phyloP scores from a whole-genome alignment of 2,797 vertebrate species.

The Hozukius guyotensis region DNA sequence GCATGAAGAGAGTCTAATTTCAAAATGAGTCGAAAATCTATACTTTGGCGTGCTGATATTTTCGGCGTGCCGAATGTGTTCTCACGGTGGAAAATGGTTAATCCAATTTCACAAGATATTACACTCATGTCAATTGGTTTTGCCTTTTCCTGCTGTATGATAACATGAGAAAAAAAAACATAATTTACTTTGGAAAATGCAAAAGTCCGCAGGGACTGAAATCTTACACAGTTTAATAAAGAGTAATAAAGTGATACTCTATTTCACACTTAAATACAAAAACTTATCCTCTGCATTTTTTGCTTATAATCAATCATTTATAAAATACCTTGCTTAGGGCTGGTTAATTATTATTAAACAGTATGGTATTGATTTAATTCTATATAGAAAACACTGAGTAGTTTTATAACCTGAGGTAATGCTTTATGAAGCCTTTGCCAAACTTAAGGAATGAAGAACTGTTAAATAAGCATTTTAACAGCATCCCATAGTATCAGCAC shows the following conservation, averaged over 20 bases:
- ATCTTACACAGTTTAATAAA: not conserved
- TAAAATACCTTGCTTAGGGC: conserved; percentile 38
- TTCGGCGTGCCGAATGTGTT: not conserved
- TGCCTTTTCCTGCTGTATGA: not conserved
- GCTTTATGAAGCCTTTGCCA: conserved; percentile 45
- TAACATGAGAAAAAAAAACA: conserved; percentile 1
- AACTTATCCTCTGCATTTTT: not conserved
- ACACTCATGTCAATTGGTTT: conserved; percentile 8
- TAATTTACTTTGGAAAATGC: not conserved
- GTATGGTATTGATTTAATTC: conserved; percentile 42
- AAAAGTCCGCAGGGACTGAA: not conserved
- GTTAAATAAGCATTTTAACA: conserved; percentile 58
- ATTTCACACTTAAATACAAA: not conserved
- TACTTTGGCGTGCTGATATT: conserved; percentile 32
- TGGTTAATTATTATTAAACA: conserved; percentile 44
- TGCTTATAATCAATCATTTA: conserved; percentile 49
- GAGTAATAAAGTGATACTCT: not conserved
- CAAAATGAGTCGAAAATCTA: conserved; percentile 41
- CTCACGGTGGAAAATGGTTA: conserved; percentile 1
- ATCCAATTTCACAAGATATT: conserved; percentile 22
- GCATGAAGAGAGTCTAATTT: conserved; percentile 55
- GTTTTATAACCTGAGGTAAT: conserved; percentile 35
- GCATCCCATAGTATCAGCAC: conserved; percentile 28
- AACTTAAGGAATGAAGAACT: conserved; percentile 41
- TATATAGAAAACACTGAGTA: conserved; percentile 28